Conservation (phyloP, 2,113 vertebrate species). For the Malurus elegans region DNA sequence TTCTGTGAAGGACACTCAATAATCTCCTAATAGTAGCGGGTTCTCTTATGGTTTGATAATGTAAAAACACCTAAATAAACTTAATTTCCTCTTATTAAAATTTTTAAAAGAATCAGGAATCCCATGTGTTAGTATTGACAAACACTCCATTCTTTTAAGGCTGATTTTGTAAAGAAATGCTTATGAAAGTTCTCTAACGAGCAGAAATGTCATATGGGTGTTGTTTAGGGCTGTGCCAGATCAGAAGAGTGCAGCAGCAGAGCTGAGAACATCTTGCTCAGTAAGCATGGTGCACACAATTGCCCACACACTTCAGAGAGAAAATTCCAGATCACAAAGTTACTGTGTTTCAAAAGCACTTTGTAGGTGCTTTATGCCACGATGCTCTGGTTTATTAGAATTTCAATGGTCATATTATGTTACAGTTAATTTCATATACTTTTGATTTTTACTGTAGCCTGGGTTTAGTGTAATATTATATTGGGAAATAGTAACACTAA, state of each 20-base stretch:
- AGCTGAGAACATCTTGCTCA: not conserved
- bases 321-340: not conserved
- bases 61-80: conserved; percentile 76
- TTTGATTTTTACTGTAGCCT: not conserved
- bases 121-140: not conserved
- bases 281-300: not conserved
- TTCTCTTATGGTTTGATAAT: conserved; percentile 85
- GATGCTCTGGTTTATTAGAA: not conserved
- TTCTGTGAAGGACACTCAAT: conserved; percentile 82
- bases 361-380: not conserved
- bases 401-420: not conserved
- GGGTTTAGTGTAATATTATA: not conserved
- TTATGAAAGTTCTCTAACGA: not conserved
- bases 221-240: not conserved
- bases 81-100: not conserved
- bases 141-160: not conserved
- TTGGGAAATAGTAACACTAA: not conserved
- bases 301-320: not conserved
- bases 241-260: not conserved
- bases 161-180: not conserved
- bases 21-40: conserved; percentile 79
- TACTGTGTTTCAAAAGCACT: not conserved
- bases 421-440: not conserved
- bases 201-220: not conserved
- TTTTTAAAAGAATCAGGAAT: not conserved